Evolutionary conservation across 1,140 invertebrate genomes (phyloP), one percentile per base, ranked within the genome.

Genomic region (Zeugodacus cucurbitae): DNA sequence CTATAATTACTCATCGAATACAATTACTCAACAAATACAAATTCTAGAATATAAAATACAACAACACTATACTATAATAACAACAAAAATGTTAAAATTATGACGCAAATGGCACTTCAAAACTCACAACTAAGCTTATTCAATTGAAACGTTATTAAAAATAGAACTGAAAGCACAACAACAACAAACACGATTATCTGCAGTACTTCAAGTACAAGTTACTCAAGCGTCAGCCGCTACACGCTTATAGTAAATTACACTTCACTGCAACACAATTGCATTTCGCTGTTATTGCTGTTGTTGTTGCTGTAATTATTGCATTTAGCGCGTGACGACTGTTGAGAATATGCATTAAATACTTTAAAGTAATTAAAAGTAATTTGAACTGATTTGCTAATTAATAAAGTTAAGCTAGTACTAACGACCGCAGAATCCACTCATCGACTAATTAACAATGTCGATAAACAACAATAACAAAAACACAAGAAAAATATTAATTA

Each of bases 271-370:
- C 26, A 22, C 1, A 62, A 62, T 62, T 1, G n/a, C n/a, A 62
- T 62, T 62, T 62, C 7, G 5, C 0, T 74, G 67, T 37, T 37
- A 6, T 74, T 74, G 67, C 20, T 70, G 67, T 17, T 37, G 67
- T 32, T 22, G 20, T 22, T 74, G 22, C 34, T n/a, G 34, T 32
- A 37, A 17, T 8, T 74, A 22, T 41, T 41, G 67, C 32, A 74
- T 74, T 74, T 74, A n/a, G 34, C 67, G 67, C 67, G 34, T 74
- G 67, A 74, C 32, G 67, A 32, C 17, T 74, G 34, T 67, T 74
- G 67, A 41, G 41, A 74, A 74, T 37, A 74, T 74, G 17, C 22
- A 32, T 37, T 37, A 41, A 41, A 74, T 74, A 74, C 67, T 74
- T 32, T 74, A 37, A 20, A 74, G 67, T 41, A 74, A 41, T 74